A percentile compares a stretch with the other conserved stretches of the same genome.
phyloP scores from a whole-genome alignment of 2,797 vertebrate genomes.

The Microhierax caerulescens region DNA sequence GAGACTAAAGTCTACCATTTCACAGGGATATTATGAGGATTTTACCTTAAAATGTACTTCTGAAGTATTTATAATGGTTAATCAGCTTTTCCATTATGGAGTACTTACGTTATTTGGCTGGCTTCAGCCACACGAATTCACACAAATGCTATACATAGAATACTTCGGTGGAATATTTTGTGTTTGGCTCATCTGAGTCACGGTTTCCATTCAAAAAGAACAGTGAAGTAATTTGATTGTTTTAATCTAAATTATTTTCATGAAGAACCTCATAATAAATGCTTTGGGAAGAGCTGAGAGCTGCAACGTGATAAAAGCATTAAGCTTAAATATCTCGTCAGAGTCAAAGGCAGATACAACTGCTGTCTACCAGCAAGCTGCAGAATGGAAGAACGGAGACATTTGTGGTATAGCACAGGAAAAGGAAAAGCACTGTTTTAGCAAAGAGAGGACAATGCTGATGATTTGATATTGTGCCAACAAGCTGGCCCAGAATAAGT shows the following conservation, averaged over 20 bases:
- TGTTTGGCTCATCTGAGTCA: constrained; percentile 60
- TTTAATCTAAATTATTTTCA: constrained; percentile 46
- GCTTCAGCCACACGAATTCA: constrained; percentile 12
- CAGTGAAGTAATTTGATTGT: not conserved
- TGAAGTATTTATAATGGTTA: constrained; percentile 40
- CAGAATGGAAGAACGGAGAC: not conserved
- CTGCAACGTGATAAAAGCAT: not conserved
- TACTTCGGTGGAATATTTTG: constrained; percentile 48
- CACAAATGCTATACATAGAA: constrained; percentile 54
- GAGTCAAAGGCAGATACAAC: not conserved
- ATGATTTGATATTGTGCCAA: not conserved
- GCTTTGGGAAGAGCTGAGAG: not conserved
- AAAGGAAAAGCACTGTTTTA: constrained; percentile 10
- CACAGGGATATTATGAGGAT: constrained; percentile 3
- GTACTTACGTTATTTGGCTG: constrained; percentile 52
- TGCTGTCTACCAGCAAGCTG: not conserved
- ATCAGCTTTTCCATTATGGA: constrained; percentile 65
- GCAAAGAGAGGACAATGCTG: constrained; percentile 15
- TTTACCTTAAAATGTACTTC: constrained; percentile 52
- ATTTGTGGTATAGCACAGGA: not conserved
- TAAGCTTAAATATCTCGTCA: not conserved
- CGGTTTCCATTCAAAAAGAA: constrained; percentile 38
- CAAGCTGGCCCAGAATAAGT: not conserved
- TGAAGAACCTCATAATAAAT: not conserved
- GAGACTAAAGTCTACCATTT: constrained; percentile 8